A percentile compares a stretch with the other conserved stretches of the same genome.
These are phyloP conservation scores for Apoda limacodes DNA, from an alignment of 2,888 invertebrate genomes.

Conservation along the genomic window DNA sequence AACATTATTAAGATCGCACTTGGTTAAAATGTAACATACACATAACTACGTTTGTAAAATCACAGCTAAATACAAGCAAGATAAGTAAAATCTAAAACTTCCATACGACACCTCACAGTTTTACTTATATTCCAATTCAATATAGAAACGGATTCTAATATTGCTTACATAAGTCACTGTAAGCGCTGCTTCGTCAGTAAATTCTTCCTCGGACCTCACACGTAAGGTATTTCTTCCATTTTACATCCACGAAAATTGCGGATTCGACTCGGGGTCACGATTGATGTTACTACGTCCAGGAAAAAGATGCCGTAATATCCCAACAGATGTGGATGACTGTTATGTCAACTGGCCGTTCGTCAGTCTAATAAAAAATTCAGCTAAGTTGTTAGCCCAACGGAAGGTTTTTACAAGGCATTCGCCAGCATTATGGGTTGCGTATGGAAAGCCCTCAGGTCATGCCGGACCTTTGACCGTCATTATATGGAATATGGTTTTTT, in stretches of 20 bases:
- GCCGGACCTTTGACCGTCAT: conserved; percentile 38
- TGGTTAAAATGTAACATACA: too few species aligned
- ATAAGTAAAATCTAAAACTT: too few species aligned
- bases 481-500: conserved; percentile 41
- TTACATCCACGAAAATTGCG: conserved; percentile 52
- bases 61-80: too few species aligned
- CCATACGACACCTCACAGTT: too few species aligned
- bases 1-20: too few species aligned
- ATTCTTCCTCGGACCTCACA: too few species aligned
- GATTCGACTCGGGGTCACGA: conserved; percentile 31
- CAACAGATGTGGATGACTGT: conserved; percentile 65
- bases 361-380: conserved; percentile 68
- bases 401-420: conserved; percentile 49
- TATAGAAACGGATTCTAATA: too few species aligned
- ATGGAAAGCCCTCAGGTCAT: conserved; percentile 37
- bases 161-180: too few species aligned
- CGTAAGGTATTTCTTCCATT: conserved; percentile 27
- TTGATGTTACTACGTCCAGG: conserved; percentile 38
- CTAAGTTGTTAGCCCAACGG: conserved; percentile 55
- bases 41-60: too few species aligned
- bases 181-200: too few species aligned
- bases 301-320: conserved; percentile 61
- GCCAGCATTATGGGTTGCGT: conserved; percentile 34
- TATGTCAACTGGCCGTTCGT: conserved; percentile 64
- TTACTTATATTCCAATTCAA: too few species aligned